Evolutionary conservation across 2,888 invertebrate species (phyloP).

Genomic region (Spilarctia lutea): DNA sequence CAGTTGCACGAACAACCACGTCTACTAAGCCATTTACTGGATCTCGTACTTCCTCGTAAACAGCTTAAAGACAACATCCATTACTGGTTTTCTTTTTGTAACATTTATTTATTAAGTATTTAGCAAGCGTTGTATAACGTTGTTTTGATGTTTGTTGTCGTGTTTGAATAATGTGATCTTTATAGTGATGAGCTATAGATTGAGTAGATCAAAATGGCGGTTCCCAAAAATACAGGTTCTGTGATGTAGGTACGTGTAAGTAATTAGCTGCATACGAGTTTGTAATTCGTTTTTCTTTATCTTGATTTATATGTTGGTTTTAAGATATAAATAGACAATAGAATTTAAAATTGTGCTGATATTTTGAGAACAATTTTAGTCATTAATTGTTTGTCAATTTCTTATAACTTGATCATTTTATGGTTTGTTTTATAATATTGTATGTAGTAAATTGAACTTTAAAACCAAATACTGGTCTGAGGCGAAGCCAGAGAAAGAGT

Average conservation of each 20-base stretch:
- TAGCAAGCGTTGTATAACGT: slow-evolving; percentile 47
- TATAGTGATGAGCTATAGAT: slow-evolving; percentile 74
- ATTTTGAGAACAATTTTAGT: background rate
- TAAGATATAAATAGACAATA: background rate
- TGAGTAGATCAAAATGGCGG: slow-evolving; percentile 81
- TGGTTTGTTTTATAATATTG: background rate
- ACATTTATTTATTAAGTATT: background rate
- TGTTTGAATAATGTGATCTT: slow-evolving; percentile 54
- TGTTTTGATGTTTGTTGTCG: slow-evolving; percentile 2
- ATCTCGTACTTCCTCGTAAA: slow-evolving; percentile 41
- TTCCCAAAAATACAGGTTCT: slow-evolving; percentile 81
- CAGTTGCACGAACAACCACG: slow-evolving; percentile 70
- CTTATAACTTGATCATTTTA: background rate
- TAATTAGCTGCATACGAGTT: slow-evolving; percentile 65
- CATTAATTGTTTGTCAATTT: background rate
- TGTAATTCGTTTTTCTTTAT: slow-evolving; percentile 17
- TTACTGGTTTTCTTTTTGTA: slow-evolving; percentile 42
- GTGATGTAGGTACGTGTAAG: slow-evolving; percentile 69
- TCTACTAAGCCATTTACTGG: slow-evolving; percentile 51
- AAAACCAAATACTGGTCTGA: no score
- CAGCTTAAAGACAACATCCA: slow-evolving; percentile 45
- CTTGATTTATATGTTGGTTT: slow-evolving; percentile 2
- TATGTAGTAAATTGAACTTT: background rate
- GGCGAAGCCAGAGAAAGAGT: no score
- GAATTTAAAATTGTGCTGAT: background rate